phyloP scores from a whole-genome alignment of 2,113 vertebrate species.

The Proteles cristata region DNA sequence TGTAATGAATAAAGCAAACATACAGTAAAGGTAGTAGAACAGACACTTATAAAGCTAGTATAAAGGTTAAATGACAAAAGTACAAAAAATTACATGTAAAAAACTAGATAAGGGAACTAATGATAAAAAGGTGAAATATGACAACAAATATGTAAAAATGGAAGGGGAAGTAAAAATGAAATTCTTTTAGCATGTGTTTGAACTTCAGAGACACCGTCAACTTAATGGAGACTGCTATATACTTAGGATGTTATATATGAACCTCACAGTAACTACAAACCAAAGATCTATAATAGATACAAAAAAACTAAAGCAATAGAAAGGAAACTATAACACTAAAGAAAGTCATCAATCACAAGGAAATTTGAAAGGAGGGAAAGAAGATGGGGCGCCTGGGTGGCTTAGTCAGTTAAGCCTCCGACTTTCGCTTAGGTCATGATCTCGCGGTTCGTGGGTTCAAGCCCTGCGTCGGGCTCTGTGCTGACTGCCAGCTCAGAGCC shows the following conservation, averaged over 20 bases:
- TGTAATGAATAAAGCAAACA: background rate
- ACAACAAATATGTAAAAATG: background rate
- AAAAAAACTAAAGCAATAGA: background rate
- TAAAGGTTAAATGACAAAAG: background rate
- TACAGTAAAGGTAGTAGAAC: background rate
- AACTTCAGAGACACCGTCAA: background rate
- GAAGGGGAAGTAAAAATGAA: background rate
- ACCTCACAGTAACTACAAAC: background rate
- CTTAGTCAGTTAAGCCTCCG: no score
- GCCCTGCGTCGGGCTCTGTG: no score
- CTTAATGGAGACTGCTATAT: background rate
- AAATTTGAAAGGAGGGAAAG: background rate
- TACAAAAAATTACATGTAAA: background rate
- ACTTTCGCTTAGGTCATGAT: no score
- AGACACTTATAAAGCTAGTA: background rate
- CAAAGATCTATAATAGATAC: background rate
- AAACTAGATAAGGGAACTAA: background rate
- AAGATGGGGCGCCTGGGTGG: no score
- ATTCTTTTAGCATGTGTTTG: background rate
- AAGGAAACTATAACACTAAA: background rate
- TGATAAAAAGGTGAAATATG: background rate
- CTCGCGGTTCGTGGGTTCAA: no score
- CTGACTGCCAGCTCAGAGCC: no score
- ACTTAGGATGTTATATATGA: background rate
- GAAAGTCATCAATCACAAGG: background rate